Conservation (phyloP, 2,888 invertebrate genomes). For the Galeopsomyia nigrocyanea region DNA sequence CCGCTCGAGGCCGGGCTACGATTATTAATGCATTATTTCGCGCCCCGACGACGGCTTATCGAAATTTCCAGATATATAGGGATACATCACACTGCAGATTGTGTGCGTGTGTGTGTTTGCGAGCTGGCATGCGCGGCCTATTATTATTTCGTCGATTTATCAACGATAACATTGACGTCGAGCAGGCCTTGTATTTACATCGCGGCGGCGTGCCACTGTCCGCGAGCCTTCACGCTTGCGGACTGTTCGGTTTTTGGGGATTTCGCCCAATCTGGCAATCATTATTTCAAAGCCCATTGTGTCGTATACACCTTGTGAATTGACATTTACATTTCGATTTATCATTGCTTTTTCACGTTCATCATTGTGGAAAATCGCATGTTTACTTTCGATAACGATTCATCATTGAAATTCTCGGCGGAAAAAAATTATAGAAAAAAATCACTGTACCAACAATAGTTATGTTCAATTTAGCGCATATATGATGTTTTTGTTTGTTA, state of each 20-base stretch:
- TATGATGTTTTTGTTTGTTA: no score
- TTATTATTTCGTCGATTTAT: conserved; percentile 48
- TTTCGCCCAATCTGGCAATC: no score
- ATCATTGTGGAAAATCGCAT: no score
- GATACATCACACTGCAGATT: background rate
- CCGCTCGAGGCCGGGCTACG: conserved; percentile 16
- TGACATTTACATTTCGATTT: no score
- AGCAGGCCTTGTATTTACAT: conserved; percentile 26
- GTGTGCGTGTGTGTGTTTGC: background rate
- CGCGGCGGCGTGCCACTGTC: background rate
- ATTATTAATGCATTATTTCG: conserved; percentile 49
- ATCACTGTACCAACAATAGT: no score
- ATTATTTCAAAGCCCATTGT: no score
- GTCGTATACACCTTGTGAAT: no score
- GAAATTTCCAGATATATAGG: conserved; percentile 44
- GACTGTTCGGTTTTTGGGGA: conserved; percentile 19
- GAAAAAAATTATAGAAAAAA: no score
- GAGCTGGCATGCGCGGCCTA: conserved; percentile 1
- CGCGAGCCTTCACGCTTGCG: background rate
- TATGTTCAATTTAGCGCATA: no score
- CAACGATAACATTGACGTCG: conserved; percentile 45
- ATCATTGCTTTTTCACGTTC: no score
- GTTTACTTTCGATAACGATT: no score
- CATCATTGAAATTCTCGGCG: no score
- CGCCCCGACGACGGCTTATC: conserved; percentile 39